phyloP scores from a whole-genome alignment of 2,888 invertebrate species.

The Dicyrtomina minuta region DNA sequence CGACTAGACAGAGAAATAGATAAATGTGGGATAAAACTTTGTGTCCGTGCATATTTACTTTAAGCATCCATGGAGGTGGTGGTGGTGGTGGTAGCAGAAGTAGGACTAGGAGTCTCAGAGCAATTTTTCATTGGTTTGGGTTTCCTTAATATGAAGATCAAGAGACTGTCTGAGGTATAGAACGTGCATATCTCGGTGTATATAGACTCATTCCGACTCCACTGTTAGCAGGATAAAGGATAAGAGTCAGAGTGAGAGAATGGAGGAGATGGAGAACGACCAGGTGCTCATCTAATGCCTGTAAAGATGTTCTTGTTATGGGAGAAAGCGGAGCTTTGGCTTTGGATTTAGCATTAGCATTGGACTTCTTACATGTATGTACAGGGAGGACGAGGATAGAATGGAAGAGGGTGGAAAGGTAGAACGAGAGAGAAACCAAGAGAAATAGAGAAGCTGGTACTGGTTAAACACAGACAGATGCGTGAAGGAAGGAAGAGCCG shows the following conservation, averaged over 20 bases:
- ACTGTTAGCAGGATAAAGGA: constrained; percentile 6
- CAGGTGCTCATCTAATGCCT: constrained; percentile 18
- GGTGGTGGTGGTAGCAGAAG: background rate
- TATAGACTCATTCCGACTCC: too few species aligned
- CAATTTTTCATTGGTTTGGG: too few species aligned
- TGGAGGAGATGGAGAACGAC: constrained; percentile 14
- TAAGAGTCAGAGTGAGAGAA: background rate
- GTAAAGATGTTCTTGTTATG: constrained; percentile 9
- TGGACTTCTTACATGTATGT: background rate
- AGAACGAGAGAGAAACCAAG: constrained; percentile 2
- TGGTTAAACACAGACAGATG: constrained; percentile 2
- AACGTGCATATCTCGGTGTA: too few species aligned
- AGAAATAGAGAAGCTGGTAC: background rate
- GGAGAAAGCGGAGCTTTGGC: background rate
- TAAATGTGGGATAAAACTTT: background rate
- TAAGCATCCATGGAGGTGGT: background rate
- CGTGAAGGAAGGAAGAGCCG: background rate
- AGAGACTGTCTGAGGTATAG: too few species aligned
- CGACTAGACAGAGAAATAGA: background rate
- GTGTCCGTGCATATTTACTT: constrained; percentile 10
- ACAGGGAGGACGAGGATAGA: background rate
- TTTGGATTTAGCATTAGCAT: too few species aligned
- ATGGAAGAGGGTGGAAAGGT: background rate
- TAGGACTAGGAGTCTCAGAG: background rate
- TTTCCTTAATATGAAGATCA: too few species aligned